These are phyloP conservation scores for Ophion ellenae DNA, from an alignment of 2,888 invertebrate genomes.

Conservation along the genomic window DNA sequence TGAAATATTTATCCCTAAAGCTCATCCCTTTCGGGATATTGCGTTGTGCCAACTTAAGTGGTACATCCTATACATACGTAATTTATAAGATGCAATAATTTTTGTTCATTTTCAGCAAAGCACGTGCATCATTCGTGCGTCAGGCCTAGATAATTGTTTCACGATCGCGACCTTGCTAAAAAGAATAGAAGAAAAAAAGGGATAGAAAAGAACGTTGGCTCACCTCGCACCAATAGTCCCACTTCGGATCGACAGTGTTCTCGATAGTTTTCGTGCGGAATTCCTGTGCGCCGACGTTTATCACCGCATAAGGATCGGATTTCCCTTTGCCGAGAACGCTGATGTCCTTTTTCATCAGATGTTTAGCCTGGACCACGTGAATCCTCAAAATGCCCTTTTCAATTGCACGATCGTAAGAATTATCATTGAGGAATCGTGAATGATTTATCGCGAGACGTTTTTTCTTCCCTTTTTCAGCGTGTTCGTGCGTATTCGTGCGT, in stretches of 20 bases:
- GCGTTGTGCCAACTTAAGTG: no score
- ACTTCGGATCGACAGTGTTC: constrained; percentile 96
- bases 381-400: constrained; percentile 96
- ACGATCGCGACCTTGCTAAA: background rate
- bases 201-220: constrained; percentile 69
- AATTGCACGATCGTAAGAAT: background rate
- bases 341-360: constrained; percentile 98
- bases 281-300: constrained; percentile 96
- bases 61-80: background rate
- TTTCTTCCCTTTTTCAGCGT: no score
- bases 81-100: constrained; percentile 49
- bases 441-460: background rate
- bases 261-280: constrained; percentile 97
- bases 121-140: constrained; percentile 73
- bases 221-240: constrained; percentile 99
- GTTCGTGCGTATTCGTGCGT: constrained; percentile 50
- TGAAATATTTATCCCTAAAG: no score
- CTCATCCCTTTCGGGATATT: no score
- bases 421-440: background rate
- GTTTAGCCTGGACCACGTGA: constrained; percentile 96
- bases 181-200: background rate
- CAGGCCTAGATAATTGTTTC: constrained; percentile 36
- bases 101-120: constrained; percentile 69
- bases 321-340: constrained; percentile 97
- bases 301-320: constrained; percentile 97